phyloP scores from a whole-genome alignment of 2,888 invertebrate species.

The Andrena haemorrhoa region DNA sequence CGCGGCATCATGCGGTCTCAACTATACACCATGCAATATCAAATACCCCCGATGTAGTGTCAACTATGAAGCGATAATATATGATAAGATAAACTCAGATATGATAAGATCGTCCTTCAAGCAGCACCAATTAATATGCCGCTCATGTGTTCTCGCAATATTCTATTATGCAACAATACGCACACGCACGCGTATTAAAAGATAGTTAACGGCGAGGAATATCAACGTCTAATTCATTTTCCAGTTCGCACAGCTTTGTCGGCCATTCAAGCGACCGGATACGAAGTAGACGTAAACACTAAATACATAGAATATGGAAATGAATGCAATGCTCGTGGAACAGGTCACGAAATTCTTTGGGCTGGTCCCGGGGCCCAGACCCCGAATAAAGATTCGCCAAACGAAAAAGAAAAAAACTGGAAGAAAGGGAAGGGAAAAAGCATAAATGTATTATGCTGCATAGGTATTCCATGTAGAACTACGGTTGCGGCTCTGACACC shows the following conservation, averaged over 20 bases:
- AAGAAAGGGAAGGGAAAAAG: constrained; percentile 15
- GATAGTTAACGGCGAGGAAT: constrained; percentile 49
- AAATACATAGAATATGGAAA: constrained; percentile 66
- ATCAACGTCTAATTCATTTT: constrained; percentile 59
- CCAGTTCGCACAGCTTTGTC: constrained; percentile 48
- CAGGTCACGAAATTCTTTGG: constrained; percentile 65
- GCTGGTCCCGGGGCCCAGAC: constrained; percentile 34
- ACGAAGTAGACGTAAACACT: constrained; percentile 65
- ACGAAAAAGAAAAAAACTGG: constrained; percentile 3
- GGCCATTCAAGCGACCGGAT: constrained; percentile 61
- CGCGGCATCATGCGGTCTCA: no score
- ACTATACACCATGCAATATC: no score
- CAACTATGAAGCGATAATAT: no score
- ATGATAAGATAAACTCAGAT: no score
- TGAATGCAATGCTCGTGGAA: constrained; percentile 62
- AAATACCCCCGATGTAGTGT: no score
- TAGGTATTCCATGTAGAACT: no score
- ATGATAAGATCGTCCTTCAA: neutral
- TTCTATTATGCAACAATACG: constrained; percentile 5
- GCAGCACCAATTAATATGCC: neutral
- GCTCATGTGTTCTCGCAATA: constrained; percentile 10
- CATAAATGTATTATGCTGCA: no score
- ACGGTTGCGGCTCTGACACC: no score
- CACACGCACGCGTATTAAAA: neutral
- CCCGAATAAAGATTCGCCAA: constrained; percentile 46